Base-by-base conservation (phyloP, 2,113 vertebrate species). In the Donacobius atricapilla region DNA sequence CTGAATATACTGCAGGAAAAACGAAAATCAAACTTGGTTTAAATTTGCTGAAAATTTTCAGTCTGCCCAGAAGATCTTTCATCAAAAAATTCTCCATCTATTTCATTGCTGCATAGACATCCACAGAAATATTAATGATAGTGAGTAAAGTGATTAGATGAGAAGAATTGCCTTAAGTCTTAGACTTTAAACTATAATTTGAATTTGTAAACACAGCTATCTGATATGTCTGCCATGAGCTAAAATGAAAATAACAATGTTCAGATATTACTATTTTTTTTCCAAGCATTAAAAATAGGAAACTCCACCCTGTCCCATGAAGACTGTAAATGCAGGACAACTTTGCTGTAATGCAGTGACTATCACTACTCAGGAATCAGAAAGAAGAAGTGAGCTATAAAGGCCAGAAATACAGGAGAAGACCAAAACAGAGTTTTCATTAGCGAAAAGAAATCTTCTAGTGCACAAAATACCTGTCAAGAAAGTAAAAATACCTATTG, bases 201-300 rank as follows among this genome's bases (percentile, higher is more conserved):
- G 47, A 92, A 83, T 69, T 64, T 92, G 68, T 65, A 92, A 95
- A 96, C 53, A 96, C 57, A 97, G 85, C 76, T 94, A 66, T 90
- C 45, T 88, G 11, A 24, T 75, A 42, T 6, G 6, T 50, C 45
- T 95, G 87, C 73, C 14, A 5, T 69, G 68, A 95, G 35, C 92
- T 94, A 93, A 47, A 81, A 77, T 61, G 80, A 44, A 94, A 97
- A 87, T 69, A 10, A 23, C 5, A 39, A 37, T 85, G 69, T 66
- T 80, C 72, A 61, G 17, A 75, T 5, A 56, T 22, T 76, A 13
- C 8, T 14, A 13, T 40, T 23, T 30, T 69, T 92, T 93, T 94
- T 92, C 39, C 42, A 70, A 84, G 57, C 7, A 80, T 66, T 58
- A 61, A 90, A 94, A 95, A 44, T 30, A 91, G 63, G 33, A 83